Percentiles rank a stretch among this genome's conserved stretches.
These are phyloP conservation scores for Pelobates cultripes DNA, from an alignment of 2,797 vertebrate species.

Conservation along the genomic window DNA sequence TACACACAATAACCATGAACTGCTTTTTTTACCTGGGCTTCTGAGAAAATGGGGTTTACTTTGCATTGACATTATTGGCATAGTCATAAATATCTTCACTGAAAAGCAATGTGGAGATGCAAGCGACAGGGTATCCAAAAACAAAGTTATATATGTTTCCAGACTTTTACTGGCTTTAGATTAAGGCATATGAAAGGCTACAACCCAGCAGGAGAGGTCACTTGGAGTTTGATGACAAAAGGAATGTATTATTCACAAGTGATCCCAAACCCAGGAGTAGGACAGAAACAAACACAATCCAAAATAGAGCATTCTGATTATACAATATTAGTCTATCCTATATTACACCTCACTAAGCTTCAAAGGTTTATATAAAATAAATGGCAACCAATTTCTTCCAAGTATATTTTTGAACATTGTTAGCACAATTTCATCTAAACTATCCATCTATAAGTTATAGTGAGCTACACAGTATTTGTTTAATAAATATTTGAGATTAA, in stretches of 20 bases:
- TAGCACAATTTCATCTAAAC: no score
- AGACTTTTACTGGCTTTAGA: constrained; percentile 28
- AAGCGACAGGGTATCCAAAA: neutral
- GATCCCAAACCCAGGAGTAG: no score
- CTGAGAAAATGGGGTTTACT: constrained; percentile 9
- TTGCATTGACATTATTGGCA: constrained; percentile 33
- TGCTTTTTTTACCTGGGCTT: constrained; percentile 10
- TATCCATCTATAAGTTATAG: no score
- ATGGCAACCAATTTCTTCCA: no score
- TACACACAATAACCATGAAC: neutral
- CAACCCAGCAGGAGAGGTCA: constrained; percentile 44
- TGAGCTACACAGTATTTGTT: no score
- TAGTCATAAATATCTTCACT: constrained; percentile 43
- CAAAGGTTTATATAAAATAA: no score
- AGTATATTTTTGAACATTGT: no score
- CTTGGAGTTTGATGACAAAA: constrained; percentile 43
- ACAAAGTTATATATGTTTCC: constrained; percentile 11
- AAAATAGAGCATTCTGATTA: no score
- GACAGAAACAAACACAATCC: no score
- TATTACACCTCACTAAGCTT: no score
- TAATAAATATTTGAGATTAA: no score
- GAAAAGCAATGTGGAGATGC: constrained; percentile 29
- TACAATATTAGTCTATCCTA: no score
- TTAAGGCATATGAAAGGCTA: constrained; percentile 27
- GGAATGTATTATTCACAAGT: neutral